Percentiles rank a stretch among this genome's conserved stretches.
These are phyloP conservation scores for Drosophila eohydei DNA, from an alignment of 2,888 invertebrate species.

Conservation along the genomic window DNA sequence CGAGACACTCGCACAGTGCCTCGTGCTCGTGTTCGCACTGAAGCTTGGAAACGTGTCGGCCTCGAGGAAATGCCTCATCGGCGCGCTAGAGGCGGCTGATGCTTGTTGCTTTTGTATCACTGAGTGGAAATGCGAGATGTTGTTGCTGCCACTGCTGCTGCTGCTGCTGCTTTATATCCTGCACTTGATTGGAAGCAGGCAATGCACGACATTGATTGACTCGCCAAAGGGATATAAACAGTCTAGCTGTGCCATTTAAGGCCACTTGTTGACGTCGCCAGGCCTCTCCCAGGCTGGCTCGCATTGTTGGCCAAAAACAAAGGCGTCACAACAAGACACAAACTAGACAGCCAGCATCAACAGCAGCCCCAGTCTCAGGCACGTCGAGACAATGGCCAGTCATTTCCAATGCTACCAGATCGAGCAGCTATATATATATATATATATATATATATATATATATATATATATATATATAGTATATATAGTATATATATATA, in stretches of 20 bases:
- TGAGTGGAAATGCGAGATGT: conserved; percentile 34
- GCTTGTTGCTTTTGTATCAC: conserved; percentile 3
- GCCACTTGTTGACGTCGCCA: conserved; percentile 56
- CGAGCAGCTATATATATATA: conserved; percentile 7
- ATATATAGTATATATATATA: background rate
- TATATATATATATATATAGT: background rate
- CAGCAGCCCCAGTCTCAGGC: conserved; percentile 27
- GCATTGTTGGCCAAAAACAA: conserved; percentile 69
- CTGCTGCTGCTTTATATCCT: conserved; percentile 41
- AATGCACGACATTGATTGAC: conserved; percentile 71
- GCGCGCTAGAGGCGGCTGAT: no score
- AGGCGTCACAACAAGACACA: conserved; percentile 71
- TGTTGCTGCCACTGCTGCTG: conserved; percentile 14
- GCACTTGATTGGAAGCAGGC: conserved; percentile 54
- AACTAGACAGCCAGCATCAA: conserved; percentile 60
- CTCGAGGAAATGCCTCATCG: background rate
- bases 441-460: background rate
- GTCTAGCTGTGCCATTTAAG: conserved; percentile 40
- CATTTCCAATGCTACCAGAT: conserved; percentile 22
- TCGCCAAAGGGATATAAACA: conserved; percentile 54
- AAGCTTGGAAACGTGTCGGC: conserved; percentile 3
- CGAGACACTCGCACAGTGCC: conserved; percentile 17
- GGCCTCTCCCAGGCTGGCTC: conserved; percentile 15
- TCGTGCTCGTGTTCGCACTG: conserved; percentile 3
- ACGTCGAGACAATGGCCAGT: conserved; percentile 25